Evolutionary conservation across 2,113 vertebrate genomes (phyloP), one percentile per base, ranked within the genome.

Genomic region (Phrynosoma platyrhinos): DNA sequence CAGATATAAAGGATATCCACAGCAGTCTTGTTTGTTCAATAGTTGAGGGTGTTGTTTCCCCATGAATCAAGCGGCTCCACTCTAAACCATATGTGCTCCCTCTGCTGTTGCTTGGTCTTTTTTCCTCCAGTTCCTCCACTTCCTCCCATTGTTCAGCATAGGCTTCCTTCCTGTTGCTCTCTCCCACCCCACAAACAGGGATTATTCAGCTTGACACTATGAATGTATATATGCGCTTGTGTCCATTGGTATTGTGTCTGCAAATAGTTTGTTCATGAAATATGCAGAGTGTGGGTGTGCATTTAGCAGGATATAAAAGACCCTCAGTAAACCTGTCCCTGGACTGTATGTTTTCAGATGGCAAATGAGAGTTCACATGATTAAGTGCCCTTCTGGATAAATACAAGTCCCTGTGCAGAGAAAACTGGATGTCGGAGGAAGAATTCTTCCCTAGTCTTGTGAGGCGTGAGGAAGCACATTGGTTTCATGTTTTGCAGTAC

Each of bases 131-230:
- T 95, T 95, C 96, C 96, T 97, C 96, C 96, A 95, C 95, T 97
- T 97, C 97, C 97, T 96, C 83, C 96, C 96, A 97, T 97, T 97
- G 97, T 97, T 97, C 90, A 9, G 89, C 2, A 5, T 91, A 90
- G 92, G 96, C 95, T 97, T 97, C 96, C 97, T 97, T 97, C 97
- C 96, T 97, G 95, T 94, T 89, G 92, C 93, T 91, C 94, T 92
- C 85, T 68, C 87, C 72, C 80, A 88, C 72, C 87, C 79, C 42
- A 30, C 23, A 83, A 82, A 88, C 55, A 88, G 72, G 74, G 77
- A 83, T 88, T 66, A 83, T 83, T 77, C 87, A 83, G 64, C 62
- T 9, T 53, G 32, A 55, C 13, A n/a, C 55, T 77, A 40, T 10
- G 79, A 66, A 74, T 64, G 36, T 12, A 20, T 16, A 58, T 64